Evolutionary conservation across 64 coral and sea anemone species (phyloP).

Genomic region (Montipora cactus): DNA sequence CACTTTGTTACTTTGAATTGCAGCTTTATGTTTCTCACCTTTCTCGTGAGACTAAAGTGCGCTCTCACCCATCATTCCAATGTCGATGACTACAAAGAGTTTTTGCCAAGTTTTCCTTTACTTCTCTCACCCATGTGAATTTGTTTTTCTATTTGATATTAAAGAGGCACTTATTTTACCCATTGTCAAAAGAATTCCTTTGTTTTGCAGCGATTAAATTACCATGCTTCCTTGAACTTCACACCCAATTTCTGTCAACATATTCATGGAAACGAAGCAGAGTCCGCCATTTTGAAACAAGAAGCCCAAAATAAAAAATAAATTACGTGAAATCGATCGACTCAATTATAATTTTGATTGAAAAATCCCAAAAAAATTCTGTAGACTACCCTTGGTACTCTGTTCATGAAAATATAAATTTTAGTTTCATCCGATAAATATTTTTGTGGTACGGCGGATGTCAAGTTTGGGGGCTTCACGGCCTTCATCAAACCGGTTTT

Average conservation of each 20-base stretch:
- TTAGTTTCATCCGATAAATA: too few relatives aligned
- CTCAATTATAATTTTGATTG: background rate
- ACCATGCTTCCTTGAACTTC: too few relatives aligned
- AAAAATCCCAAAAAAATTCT: background rate
- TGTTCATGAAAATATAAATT: too few relatives aligned
- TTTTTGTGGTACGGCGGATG: too few relatives aligned
- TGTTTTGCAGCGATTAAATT: background rate
- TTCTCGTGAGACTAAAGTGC: conserved; percentile 48
- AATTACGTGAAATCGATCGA: background rate
- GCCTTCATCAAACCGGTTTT: too few relatives aligned
- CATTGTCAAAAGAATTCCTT: conserved; percentile 32
- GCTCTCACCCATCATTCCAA: conserved; percentile 52
- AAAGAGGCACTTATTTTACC: conserved; percentile 54
- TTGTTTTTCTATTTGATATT: conserved; percentile 20
- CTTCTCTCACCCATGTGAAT: conserved; percentile 62
- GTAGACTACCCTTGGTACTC: too few relatives aligned
- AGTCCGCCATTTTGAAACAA: background rate
- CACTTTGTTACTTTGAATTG: background rate
- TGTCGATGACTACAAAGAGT: conserved; percentile 66
- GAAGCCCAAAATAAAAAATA: background rate
- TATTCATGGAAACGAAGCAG: background rate
- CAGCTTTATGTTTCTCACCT: conserved; percentile 54
- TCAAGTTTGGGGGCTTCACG: too few relatives aligned
- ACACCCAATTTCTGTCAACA: background rate
- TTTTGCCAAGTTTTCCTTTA: conserved; percentile 21